Conservation (phyloP, 2,113 vertebrate species). For the Hyaena hyaena region DNA sequence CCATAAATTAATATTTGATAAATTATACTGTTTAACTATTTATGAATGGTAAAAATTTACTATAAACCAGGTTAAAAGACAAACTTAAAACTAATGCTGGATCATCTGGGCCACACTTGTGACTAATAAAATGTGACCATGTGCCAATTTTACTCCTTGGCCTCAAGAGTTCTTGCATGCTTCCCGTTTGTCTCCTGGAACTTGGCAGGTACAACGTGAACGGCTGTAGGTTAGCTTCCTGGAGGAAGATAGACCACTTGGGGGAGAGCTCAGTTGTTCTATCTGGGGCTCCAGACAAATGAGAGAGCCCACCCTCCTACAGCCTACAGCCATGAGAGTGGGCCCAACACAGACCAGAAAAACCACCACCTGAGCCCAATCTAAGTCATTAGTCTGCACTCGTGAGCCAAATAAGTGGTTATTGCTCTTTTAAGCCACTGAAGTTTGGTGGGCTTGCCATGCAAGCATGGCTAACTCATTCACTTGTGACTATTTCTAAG, state of each 20-base stretch:
- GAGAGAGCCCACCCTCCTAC: neutral
- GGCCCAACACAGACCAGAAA: neutral
- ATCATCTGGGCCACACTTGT: neutral
- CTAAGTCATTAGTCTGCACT: neutral
- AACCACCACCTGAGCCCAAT: neutral
- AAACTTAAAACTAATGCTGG: neutral
- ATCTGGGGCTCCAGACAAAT: fast-evolving
- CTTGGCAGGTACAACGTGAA: neutral
- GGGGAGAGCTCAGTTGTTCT: neutral
- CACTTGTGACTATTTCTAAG: neutral
- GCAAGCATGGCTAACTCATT: neutral
- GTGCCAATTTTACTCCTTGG: neutral
- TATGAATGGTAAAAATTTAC: neutral
- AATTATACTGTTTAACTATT: neutral
- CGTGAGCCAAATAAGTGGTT: neutral
- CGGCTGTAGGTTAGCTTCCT: neutral
- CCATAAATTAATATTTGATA: neutral
- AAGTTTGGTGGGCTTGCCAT: neutral
- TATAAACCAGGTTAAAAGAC: neutral
- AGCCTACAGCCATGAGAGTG: neutral
- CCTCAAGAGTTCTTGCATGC: neutral
- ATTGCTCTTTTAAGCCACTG: neutral
- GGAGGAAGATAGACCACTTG: neutral
- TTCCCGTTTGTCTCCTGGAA: neutral
- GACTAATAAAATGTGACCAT: neutral